Conservation (phyloP, 2,888 invertebrate species). For the Pterostichus madidus region DNA sequence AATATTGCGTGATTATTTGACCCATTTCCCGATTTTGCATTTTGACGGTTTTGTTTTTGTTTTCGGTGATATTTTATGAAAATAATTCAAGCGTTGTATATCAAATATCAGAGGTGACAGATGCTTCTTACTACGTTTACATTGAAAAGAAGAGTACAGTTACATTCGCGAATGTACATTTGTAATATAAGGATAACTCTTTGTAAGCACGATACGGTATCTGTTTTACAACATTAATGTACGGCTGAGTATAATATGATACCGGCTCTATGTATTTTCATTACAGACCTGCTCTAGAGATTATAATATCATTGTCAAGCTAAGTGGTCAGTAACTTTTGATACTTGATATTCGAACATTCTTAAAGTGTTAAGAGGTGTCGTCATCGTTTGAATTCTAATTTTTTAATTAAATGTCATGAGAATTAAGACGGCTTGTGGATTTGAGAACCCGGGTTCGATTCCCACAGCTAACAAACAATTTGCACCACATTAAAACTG, state of each 20-base stretch:
- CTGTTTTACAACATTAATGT: not conserved
- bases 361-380: too few relatives aligned
- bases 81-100: too few relatives aligned
- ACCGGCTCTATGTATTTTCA: not conserved
- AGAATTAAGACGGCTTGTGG: too few relatives aligned
- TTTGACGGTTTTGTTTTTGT: too few relatives aligned
- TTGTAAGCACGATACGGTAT: conserved; percentile 11
- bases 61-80: too few relatives aligned
- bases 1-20: conserved; percentile 29
- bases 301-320: not conserved
- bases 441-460: too few relatives aligned
- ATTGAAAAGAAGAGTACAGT: not conserved
- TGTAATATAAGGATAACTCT: conserved; percentile 4
- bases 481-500: too few relatives aligned
- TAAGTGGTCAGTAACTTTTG: conserved; percentile 4
- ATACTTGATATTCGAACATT: not conserved
- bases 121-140: not conserved
- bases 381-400: too few relatives aligned
- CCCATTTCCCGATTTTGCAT: conserved; percentile 5
- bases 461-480: too few relatives aligned
- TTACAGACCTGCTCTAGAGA: not conserved
- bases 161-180: not conserved
- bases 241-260: not conserved
- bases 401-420: too few relatives aligned
- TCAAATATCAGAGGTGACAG: too few relatives aligned